Percentiles rank a stretch among this genome's conserved stretches.
These are phyloP conservation scores for Phortica magna DNA, from an alignment of 2,888 invertebrate species.

Conservation along the genomic window DNA sequence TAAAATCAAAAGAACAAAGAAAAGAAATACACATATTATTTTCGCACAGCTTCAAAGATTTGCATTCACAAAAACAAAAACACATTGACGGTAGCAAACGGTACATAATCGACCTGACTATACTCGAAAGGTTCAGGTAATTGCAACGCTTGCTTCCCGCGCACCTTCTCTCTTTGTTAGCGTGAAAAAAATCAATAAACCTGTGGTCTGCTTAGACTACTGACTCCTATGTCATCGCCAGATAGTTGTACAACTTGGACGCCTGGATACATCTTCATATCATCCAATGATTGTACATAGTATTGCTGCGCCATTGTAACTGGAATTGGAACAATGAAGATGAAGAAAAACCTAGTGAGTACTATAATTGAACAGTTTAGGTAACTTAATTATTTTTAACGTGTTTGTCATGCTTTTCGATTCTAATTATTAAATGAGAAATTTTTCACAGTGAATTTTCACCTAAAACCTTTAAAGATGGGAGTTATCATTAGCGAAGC, in stretches of 20 bases:
- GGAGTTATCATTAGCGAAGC: no score
- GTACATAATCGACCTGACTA: no score
- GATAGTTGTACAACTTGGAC: conserved; percentile 76
- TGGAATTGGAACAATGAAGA: background rate
- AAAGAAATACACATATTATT: conserved; percentile 11
- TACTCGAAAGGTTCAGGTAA: background rate
- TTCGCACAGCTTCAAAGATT: conserved; percentile 44
- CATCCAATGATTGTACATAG: conserved; percentile 82
- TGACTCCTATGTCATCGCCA: conserved; percentile 74
- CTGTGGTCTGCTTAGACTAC: conserved; percentile 62
- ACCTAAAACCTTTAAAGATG: no score
- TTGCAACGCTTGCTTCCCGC: background rate
- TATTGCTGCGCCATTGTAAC: conserved; percentile 84
- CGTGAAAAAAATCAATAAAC: conserved; percentile 53
- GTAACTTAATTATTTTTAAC: background rate
- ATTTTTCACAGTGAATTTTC: no score
- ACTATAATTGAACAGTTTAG: background rate
- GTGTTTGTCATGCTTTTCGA: no score
- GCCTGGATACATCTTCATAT: conserved; percentile 83
- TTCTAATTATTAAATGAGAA: no score
- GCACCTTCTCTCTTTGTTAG: conserved; percentile 1
- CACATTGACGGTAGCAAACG: background rate
- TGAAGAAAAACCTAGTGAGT: background rate
- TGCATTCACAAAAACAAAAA: conserved; percentile 37
- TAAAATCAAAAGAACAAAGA: conserved; percentile 30